Conservation (phyloP, 2,797 vertebrate species). For the Halcyon leucocephala region DNA sequence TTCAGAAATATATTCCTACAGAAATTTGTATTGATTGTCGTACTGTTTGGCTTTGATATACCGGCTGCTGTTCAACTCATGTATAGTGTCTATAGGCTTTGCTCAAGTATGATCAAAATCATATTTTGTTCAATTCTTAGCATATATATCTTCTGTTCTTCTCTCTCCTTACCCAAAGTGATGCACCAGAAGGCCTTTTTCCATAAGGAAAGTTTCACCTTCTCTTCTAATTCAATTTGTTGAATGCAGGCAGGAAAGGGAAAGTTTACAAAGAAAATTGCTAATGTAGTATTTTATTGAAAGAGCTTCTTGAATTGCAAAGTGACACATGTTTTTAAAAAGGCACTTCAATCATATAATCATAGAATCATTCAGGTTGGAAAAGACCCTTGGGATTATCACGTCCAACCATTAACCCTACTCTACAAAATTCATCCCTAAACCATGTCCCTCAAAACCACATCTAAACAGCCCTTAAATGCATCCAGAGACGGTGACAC, state of each 20-base stretch:
- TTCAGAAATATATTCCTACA: background rate
- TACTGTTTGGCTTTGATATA: background rate
- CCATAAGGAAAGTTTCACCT: background rate
- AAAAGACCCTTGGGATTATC: too few relatives aligned
- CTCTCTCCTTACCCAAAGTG: background rate
- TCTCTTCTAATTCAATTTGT: background rate
- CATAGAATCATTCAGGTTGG: too few relatives aligned
- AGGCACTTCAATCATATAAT: background rate
- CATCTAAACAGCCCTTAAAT: too few relatives aligned
- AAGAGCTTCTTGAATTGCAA: background rate
- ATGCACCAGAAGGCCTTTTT: background rate
- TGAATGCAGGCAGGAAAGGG: background rate
- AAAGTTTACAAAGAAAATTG: background rate
- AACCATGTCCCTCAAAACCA: too few relatives aligned
- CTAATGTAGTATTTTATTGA: background rate
- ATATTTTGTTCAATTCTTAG: background rate
- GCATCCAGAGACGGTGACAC: too few relatives aligned
- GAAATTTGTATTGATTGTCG: background rate
- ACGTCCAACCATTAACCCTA: too few relatives aligned
- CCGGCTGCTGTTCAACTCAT: background rate
- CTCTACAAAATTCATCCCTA: too few relatives aligned
- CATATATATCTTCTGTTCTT: background rate
- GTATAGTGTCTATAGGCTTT: background rate
- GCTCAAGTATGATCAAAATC: background rate
- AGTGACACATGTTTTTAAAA: background rate